Evolutionary conservation across 2,888 invertebrate genomes (phyloP), one percentile per base, ranked within the genome.

Genomic region (Colostygia pectinataria): DNA sequence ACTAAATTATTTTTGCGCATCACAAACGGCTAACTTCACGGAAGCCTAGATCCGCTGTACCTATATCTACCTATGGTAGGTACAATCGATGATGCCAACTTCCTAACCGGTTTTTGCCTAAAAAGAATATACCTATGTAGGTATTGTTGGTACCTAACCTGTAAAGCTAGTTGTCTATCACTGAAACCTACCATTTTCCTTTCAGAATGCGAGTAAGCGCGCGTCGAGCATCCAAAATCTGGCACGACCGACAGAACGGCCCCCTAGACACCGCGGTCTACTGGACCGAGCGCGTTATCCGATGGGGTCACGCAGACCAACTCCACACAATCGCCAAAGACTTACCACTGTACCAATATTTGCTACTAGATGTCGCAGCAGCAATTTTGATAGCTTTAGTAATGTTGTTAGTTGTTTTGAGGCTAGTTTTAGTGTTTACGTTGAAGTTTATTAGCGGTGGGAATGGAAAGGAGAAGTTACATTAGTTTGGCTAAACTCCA

Each of bases 251-350:
- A 1, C 83, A 84, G 42, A 75, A 79, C 8, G 71, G 86, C 4
- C 92, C 93, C 0, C 54, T 93, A 15, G 90, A 92, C 43, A 91
- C 90, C 0, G 92, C 92, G 0, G 77, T 92, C 0, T 93, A 91
- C 80, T 92, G 92, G 86, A 84, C 91, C 20, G 93, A 93, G 53
- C 79, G 92, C 48, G 85, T 92, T 14, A 72, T 92, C 24, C 71
- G 88, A 12, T 90, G 89, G 87, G 87, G 90, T 0, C 61, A 70
- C 37, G 55, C 61, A 1, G 77, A 83, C 9, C 77, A 73, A 0
- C 68, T 88, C 0, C 74, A 83, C 57, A 75, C 85, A 0, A 36
- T 65, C 1, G 68, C 86, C 0, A 72, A 79, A 38, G 73, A 89
- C 44, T 66, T 88, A 3, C 71, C 73, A 1, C 72, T 78, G 56